Evolutionary conservation across 2,888 invertebrate species (phyloP).

Genomic region (Nomada hirtipes): DNA sequence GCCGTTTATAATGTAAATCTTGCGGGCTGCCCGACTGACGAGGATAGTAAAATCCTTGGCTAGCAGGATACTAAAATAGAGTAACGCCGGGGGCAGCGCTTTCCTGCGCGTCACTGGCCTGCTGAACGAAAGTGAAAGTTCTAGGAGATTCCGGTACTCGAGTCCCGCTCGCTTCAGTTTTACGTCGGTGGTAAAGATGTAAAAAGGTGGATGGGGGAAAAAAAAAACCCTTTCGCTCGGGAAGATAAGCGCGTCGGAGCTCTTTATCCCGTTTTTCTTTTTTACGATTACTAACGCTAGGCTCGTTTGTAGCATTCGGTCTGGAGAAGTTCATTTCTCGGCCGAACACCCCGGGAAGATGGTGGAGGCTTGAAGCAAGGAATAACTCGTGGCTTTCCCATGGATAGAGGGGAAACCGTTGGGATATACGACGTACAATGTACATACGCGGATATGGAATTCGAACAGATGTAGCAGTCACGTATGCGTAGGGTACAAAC

Average conservation of each 20-base stretch:
- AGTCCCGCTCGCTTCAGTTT: conserved; percentile 14
- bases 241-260: conserved; percentile 27
- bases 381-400: not conserved
- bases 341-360: not conserved
- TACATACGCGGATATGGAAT: conserved; percentile 21
- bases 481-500: conserved; percentile 1
- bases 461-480: conserved; percentile 33
- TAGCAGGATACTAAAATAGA: conserved; percentile 32
- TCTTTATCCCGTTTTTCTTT: conserved; percentile 30
- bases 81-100: conserved; percentile 24
- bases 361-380: not conserved
- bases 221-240: not conserved
- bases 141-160: conserved; percentile 18
- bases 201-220: conserved; percentile 12
- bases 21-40: not conserved
- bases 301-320: conserved; percentile 16
- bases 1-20: conserved; percentile 40
- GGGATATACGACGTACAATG: not conserved
- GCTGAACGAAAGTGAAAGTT: conserved; percentile 55
- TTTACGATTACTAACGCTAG: not conserved
- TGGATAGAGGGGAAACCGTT: not conserved
- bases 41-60: conserved; percentile 31
- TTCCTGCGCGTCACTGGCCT: conserved; percentile 6
- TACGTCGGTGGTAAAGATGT: conserved; percentile 33
- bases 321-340: not conserved